Evolutionary conservation across 2,888 invertebrate species (phyloP).

Genomic region (Sarcophaga carnaria): DNA sequence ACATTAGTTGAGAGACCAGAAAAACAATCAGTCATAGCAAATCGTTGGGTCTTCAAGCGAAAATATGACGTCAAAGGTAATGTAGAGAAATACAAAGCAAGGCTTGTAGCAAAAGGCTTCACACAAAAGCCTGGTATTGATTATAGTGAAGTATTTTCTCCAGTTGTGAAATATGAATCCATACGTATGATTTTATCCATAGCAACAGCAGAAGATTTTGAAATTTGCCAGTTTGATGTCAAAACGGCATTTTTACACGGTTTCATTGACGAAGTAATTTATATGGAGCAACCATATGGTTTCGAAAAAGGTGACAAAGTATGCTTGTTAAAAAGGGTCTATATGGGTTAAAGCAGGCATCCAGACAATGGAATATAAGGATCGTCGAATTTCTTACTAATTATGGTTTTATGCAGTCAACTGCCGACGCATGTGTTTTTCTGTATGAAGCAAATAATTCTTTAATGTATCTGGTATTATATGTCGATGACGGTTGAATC

Average conservation of each 20-base stretch:
- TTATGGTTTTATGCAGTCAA: not conserved
- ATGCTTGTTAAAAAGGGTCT: not conserved
- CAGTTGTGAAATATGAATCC: slow-evolving; percentile 32
- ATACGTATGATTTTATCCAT: slow-evolving; percentile 26
- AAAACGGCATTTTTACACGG: slow-evolving; percentile 1
- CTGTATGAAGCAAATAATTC: not conserved
- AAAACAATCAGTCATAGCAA: not conserved
- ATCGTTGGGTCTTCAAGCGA: not conserved
- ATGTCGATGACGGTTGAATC: slow-evolving; percentile 45
- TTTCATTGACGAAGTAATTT: not conserved
- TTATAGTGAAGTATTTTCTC: slow-evolving; percentile 44
- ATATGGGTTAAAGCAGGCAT: not conserved
- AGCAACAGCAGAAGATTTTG: slow-evolving; percentile 12
- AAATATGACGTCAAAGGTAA: slow-evolving; percentile 1
- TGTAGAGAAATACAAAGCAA: slow-evolving; percentile 8
- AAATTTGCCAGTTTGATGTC: slow-evolving; percentile 33
- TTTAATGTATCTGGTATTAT: slow-evolving; percentile 19
- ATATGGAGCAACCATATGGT: slow-evolving; percentile 28
- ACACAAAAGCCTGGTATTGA: slow-evolving; percentile 31
- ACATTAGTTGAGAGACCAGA: not conserved
- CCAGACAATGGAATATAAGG: slow-evolving; percentile 54
- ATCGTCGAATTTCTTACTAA: slow-evolving; percentile 33
- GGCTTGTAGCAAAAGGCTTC: slow-evolving; percentile 33
- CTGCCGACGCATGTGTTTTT: slow-evolving; percentile 23
- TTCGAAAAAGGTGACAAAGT: not conserved